phyloP scores from a whole-genome alignment of 1,140 invertebrate genomes.

The Episyrphus balteatus region DNA sequence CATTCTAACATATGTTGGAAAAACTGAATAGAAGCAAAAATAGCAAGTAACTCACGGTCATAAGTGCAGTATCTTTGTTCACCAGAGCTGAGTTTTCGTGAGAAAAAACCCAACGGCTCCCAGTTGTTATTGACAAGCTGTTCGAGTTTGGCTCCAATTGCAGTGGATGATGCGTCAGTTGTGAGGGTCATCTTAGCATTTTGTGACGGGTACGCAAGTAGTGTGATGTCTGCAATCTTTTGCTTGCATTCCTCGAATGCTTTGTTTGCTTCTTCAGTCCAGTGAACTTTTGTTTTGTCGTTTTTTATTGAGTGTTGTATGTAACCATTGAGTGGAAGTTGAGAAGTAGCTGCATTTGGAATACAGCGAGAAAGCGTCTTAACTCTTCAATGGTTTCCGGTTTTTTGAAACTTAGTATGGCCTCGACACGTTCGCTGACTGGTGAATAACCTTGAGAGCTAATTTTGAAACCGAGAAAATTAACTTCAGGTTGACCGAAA shows the following conservation, averaged over 20 bases:
- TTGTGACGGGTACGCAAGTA: conserved; percentile 10
- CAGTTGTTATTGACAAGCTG: conserved; percentile 7
- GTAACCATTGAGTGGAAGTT: conserved; percentile 14
- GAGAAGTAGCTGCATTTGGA: conserved; percentile 28
- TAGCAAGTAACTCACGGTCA: conserved; percentile 25
- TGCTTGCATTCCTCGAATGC: conserved; percentile 28
- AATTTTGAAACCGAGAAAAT: conserved; percentile 17
- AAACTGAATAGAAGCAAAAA: conserved; percentile 17
- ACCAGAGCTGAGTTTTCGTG: background rate
- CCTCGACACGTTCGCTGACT: background rate
- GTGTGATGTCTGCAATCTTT: conserved; percentile 14
- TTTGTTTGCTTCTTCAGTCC: conserved; percentile 16
- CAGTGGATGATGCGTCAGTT: conserved; percentile 16
- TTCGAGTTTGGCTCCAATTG: conserved; percentile 19
- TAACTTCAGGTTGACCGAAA: conserved; percentile 15
- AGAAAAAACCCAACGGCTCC: background rate
- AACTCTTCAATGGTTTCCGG: conserved; percentile 21
- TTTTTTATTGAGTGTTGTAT: conserved; percentile 8
- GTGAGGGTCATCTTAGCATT: conserved; percentile 7
- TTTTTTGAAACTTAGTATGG: conserved; percentile 14
- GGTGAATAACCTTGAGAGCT: conserved; percentile 11
- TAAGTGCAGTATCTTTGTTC: conserved; percentile 15
- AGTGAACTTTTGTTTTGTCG: conserved; percentile 11
- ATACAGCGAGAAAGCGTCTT: conserved; percentile 36
- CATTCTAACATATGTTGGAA: conserved; percentile 26